Evolutionary conservation across 1,140 invertebrate genomes (phyloP), one percentile per base, ranked within the genome.

Genomic region (Calycopis cecrops): DNA sequence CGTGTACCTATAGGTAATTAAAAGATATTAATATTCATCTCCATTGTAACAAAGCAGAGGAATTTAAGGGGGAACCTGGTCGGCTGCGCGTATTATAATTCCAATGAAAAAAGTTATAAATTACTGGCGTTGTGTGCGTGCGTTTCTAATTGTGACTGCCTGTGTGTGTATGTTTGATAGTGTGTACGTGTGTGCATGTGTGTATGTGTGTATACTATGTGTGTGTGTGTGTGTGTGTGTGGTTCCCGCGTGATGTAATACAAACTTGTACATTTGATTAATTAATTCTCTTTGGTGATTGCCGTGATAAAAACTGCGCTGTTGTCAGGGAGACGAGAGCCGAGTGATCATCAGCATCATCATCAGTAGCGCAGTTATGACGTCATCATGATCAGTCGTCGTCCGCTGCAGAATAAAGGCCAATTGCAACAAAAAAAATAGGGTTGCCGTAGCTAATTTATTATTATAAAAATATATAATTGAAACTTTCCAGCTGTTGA

Each of bases 221-320:
- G 7, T 44, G 3, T 44, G 1, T 44, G 40, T 44, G 16, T 16
- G 40, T 14, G n/a, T 14, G 9, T 8, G 40, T 9, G 9, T 12
- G 14, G 40, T 44, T 17, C 14, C 12, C 16, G 12, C 14, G 40
- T 2, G 2, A 28, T 6, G 40, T 16, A 44, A 40, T 16, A 44
- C 40, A 44, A 6, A 28, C 21, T 44, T 44, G 12, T 44, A 28
- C 21, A 9, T 44, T 44, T 44, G 40, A 44, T 16, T 44, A 44
- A 44, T 44, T 44, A 44, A 44, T 44, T 44, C 14, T 44, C 40
- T 44, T 44, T 44, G 3, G 14, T 44, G 16, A 17, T 44, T 17
- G 14, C 40, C 6, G 40, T 16, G 3, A 42, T 40, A 42, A 16
- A 42, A 9, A 42, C 12, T 42, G 38, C 12, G 40, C 12, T 40